phyloP scores from a whole-genome alignment of 2,113 vertebrate genomes.

The Gobiocypris rarus region DNA sequence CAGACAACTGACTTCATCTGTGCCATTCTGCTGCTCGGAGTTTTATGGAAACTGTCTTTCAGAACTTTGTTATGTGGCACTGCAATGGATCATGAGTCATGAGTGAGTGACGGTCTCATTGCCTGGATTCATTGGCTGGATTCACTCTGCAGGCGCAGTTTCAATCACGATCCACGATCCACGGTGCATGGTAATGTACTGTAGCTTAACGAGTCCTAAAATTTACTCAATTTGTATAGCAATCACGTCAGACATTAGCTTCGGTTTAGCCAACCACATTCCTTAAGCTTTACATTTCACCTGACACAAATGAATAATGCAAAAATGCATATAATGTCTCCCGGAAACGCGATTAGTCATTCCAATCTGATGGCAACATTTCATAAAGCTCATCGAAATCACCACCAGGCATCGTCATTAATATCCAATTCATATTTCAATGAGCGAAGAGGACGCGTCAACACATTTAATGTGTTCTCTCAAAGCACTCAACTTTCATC shows the following conservation, averaged over 20 bases:
- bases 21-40: background rate
- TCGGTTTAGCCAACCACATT: background rate
- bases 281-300: conserved; percentile 18
- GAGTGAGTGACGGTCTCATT: conserved; percentile 33
- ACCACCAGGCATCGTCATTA: conserved; percentile 11
- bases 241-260: conserved; percentile 4
- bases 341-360: conserved; percentile 17
- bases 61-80: conserved; percentile 21
- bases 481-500: conserved; percentile 19
- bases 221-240: background rate
- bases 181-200: background rate
- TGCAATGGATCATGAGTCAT: conserved; percentile 29
- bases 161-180: background rate
- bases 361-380: background rate
- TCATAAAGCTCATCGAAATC: conserved; percentile 6
- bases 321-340: conserved; percentile 16
- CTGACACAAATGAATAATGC: conserved; percentile 37
- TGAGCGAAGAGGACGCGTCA: background rate
- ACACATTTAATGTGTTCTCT: conserved; percentile 6
- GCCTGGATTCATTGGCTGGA: conserved; percentile 14
- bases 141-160: background rate
- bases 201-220: background rate
- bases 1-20: conserved; percentile 15
- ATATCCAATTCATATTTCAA: conserved; percentile 24
- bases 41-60: conserved; percentile 22